Evolutionary conservation across 64 coral and sea anemone genomes (phyloP), one percentile per base, ranked within the genome.

Genomic region (Hydrozoanthus tunicans): DNA sequence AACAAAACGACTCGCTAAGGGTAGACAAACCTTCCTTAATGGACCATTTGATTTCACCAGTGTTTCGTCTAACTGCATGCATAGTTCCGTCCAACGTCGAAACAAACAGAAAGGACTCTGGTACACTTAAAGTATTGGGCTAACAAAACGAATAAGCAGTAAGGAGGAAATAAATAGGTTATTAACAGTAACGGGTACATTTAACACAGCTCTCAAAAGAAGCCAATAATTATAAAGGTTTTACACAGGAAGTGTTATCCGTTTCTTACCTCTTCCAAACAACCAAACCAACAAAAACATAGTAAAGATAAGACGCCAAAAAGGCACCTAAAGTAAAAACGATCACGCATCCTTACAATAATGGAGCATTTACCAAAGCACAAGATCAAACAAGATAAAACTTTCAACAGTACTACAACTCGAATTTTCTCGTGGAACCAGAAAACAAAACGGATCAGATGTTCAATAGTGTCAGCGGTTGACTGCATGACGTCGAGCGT

Each of bases 51-150:
- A 96, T 89, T 89, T 96, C 95, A 63, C 95, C 95, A 10, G 95
- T 94, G 59, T 91, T 93, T 73, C 93, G 93, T 54, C 90, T 93
- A 73, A 96, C 95, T 23, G 95, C 95, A 85, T 96, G 81, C 95
- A 96, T 94, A 10, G 95, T 96, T 51, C 95, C 95, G 90, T 96
- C 95, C 89, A 96, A 58, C 15, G 95, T 96, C 59, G 95, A 96
- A 13, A 96, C 89, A 62, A 96, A 96, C 9, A 96, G 92, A 73
- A 94, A 96, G 7, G 95, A 96, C 64, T 96, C 92, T 55, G 95
- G 95, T 20, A 96, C 92, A 62, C 82, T 96, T 72, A 96, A 90
- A 56, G 95, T 94, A 68, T 82, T 91, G 75, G 95, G 57, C 92
- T 93, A 73, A 43, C 9, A 79, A 70, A 68, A 59, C n/a, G 6